Evolutionary conservation across 2,888 invertebrate species (phyloP), one percentile per base, ranked within the genome.

Genomic region (Nemotelus pantherinus): DNA sequence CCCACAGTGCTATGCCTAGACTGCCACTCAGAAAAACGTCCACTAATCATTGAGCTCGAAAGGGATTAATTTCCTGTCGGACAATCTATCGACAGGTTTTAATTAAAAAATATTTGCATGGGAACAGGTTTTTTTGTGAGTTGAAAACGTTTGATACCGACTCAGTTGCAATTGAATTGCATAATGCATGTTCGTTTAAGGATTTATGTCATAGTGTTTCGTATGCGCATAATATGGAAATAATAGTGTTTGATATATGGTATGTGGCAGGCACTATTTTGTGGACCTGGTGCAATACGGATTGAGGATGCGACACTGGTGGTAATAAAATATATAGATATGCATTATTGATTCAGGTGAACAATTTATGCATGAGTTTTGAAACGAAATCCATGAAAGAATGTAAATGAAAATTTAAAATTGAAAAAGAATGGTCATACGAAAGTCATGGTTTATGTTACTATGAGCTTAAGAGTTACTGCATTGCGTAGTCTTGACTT

Each of bases 41-140:
- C 71, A 72, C 74, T 74, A 75, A 77, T 77, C 50, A 63, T 60
- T 45, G 58, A 58, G 2, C 25, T 67, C 77, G 58, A 68, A 53
- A 55, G 67, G 60, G 75, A 75, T 77, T 77, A 77, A 77, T 77
- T 77, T 77, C 77, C 77, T 74, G 77, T 74, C 75, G 77, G 68
- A 65, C 60, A 60, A 67, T 60, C 68, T 44, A 45, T n/a, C 43
- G 77, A 53, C 47, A 48, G 64, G 41, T 75, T 67, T 77, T 77
- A 77, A 77, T 77, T 77, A 72, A 77, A 77, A 77, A 74, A 74
- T 67, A 67, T 74, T 77, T 57, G 67, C 74, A 75, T 67, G 58
- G 47, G 50, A 67, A 67, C 50, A 10, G 5, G 55, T 74, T 74
- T 77, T 77, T 58, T 48, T 9, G 6, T 44, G 47, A 47, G 25